phyloP scores from a whole-genome alignment of 2,797 vertebrate genomes.

The Acipenser oxyrinchus region DNA sequence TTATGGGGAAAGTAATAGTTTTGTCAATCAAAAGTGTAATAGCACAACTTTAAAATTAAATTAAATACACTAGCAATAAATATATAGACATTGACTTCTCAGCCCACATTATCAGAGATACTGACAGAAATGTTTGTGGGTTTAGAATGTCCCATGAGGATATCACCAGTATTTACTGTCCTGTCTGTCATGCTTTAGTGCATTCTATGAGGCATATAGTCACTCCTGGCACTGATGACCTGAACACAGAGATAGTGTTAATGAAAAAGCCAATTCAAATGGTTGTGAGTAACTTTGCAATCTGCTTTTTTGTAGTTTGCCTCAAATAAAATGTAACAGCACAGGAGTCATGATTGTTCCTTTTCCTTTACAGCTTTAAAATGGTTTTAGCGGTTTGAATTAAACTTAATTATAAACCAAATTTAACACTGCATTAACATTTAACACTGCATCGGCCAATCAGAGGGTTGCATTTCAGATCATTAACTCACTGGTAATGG shows the following conservation, averaged over 20 bases:
- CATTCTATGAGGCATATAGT: too few species aligned
- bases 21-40: neutral
- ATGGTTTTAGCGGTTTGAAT: neutral
- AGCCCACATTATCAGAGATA: neutral
- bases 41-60: neutral
- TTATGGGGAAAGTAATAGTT: neutral
- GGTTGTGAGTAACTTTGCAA: too few species aligned
- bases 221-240: neutral
- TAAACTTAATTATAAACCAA: neutral
- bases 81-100: too few species aligned
- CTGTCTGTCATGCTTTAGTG: neutral
- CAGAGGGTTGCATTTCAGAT: too few species aligned
- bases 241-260: neutral
- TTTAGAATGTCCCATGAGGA: neutral
- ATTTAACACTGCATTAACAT: too few species aligned
- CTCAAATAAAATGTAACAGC: neutral
- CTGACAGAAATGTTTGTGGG: neutral
- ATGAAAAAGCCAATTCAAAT: neutral
- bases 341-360: neutral
- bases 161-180: neutral
- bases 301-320: too few species aligned
- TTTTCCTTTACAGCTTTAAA: neutral
- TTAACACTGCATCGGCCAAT: too few species aligned
- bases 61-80: neutral
- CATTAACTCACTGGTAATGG: too few species aligned